Conservation (phyloP, 2,113 vertebrate species). For the Micronisus gabar region DNA sequence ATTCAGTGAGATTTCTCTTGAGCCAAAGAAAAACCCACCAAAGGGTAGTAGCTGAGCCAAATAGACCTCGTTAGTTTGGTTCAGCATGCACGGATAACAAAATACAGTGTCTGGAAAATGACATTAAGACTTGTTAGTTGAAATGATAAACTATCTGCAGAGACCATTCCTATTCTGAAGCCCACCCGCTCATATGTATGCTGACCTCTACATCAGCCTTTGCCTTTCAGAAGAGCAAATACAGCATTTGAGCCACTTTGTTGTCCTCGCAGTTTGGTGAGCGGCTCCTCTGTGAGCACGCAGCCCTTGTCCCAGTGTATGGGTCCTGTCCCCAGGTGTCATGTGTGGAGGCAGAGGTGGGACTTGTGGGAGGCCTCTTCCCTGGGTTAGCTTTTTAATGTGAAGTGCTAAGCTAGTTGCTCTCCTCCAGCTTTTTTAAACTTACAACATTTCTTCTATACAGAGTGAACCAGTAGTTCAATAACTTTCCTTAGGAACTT, state of each 20-base stretch:
- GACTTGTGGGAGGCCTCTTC: background rate
- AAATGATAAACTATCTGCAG: background rate
- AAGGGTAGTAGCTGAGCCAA: background rate
- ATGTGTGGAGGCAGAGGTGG: background rate
- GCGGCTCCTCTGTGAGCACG: background rate
- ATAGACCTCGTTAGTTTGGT: background rate
- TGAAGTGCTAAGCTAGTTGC: background rate
- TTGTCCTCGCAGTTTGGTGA: background rate
- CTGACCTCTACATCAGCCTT: background rate
- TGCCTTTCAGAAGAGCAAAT: background rate
- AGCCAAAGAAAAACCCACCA: background rate
- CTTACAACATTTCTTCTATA: background rate
- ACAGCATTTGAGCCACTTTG: rapidly evolving
- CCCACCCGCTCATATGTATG: rapidly evolving
- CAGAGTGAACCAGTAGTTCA: background rate
- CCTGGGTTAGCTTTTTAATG: background rate
- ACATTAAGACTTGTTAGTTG: background rate
- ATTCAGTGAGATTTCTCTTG: background rate
- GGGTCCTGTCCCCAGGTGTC: rapidly evolving
- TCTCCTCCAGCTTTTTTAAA: background rate
- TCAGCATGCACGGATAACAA: rapidly evolving
- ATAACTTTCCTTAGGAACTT: rapidly evolving
- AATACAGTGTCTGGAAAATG: background rate
- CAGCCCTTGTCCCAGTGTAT: background rate
- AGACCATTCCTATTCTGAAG: background rate